phyloP scores from a whole-genome alignment of 2,888 invertebrate species.

The Xestia sexstrigata region DNA sequence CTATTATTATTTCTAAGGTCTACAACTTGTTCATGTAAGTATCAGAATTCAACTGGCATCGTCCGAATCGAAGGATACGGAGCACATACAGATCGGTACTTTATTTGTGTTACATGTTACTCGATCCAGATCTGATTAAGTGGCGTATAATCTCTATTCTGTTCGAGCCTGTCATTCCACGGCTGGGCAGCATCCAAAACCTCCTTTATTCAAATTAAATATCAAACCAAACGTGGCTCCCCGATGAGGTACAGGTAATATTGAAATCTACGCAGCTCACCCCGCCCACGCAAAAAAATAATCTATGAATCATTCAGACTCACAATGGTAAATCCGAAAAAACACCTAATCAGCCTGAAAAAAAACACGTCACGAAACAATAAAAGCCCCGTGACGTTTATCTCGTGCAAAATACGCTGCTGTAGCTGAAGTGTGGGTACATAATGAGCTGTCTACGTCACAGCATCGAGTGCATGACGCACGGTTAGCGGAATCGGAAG shows the following conservation, averaged over 20 bases:
- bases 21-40: constrained; percentile 18
- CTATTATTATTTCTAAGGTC: constrained; percentile 16
- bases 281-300: neutral
- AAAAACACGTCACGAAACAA: constrained; percentile 15
- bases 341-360: neutral
- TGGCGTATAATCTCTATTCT: neutral
- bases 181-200: neutral
- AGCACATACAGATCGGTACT: constrained; percentile 19
- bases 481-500: constrained; percentile 77
- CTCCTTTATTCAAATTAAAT: neutral
- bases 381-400: constrained; percentile 44
- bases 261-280: neutral
- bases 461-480: constrained; percentile 79
- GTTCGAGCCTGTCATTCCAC: neutral
- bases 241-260: neutral
- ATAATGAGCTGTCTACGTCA: constrained; percentile 73
- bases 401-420: constrained; percentile 49
- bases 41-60: constrained; percentile 27
- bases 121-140: neutral
- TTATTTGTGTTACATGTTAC: constrained; percentile 5
- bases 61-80: constrained; percentile 12
- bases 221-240: neutral
- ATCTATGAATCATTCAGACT: constrained; percentile 1
- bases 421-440: constrained; percentile 63
- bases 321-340: constrained; percentile 2